phyloP scores from a whole-genome alignment of 2,797 vertebrate species.

The Enteromius argenteus region DNA sequence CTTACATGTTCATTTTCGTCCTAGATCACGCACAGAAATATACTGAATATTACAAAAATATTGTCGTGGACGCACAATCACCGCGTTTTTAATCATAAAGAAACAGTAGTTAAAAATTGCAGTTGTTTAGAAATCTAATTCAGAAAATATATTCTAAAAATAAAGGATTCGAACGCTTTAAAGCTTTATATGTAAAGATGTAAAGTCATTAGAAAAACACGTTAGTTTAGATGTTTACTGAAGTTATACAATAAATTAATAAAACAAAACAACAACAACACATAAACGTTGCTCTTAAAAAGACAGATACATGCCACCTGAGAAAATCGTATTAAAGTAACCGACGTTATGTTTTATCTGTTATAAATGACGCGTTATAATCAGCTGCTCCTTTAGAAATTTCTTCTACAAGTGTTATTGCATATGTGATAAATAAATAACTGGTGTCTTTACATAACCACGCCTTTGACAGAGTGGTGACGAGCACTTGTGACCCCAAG shows the following conservation, averaged over 20 bases:
- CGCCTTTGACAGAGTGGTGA: constrained; percentile 83
- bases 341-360: background rate
- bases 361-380: background rate
- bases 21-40: background rate
- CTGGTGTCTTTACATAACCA: constrained; percentile 79
- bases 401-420: constrained; percentile 52
- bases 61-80: background rate
- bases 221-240: background rate
- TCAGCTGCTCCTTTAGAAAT: background rate
- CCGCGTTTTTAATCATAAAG: background rate
- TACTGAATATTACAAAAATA: background rate
- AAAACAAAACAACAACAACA: background rate
- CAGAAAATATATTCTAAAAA: background rate
- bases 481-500: constrained; percentile 83
- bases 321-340: background rate
- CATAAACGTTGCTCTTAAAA: background rate
- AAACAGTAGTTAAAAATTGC: background rate
- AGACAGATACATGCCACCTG: background rate
- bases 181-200: background rate
- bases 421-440: constrained; percentile 74
- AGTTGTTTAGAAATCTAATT: background rate
- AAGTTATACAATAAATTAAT: background rate
- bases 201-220: background rate
- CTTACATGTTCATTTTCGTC: constrained; percentile 6
- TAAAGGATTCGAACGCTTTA: background rate